Evolutionary conservation across 2,888 invertebrate species (phyloP).

Genomic region (Ptychoptera albimana): DNA sequence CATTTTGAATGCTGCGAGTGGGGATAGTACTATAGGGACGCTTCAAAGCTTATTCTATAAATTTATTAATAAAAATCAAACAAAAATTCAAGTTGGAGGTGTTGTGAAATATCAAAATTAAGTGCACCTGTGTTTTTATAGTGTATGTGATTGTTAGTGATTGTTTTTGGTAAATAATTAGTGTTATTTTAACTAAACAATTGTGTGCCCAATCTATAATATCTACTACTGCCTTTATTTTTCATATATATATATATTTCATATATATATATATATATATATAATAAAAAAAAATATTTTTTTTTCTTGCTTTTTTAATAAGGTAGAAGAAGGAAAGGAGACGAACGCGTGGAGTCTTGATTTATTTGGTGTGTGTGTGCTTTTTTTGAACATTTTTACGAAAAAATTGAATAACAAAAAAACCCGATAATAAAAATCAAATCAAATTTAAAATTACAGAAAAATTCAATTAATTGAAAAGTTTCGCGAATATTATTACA

Average conservation of each 20-base stretch:
- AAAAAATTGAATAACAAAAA: too few species aligned
- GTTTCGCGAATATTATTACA: neutral
- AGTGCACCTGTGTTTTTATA: neutral
- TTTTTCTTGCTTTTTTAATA: neutral
- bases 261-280: too few species aligned
- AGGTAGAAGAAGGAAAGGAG: conserved; percentile 5
- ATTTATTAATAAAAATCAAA: conserved; percentile 1
- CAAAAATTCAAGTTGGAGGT: neutral
- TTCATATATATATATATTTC: too few species aligned
- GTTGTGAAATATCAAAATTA: conserved; percentile 1
- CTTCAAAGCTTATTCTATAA: conserved; percentile 3
- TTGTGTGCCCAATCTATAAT: too few species aligned
- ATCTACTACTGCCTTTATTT: too few species aligned
- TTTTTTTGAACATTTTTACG: too few species aligned
- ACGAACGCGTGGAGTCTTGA: conserved; percentile 4
- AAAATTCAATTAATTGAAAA: neutral
- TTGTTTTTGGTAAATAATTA: neutral
- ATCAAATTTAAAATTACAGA: too few species aligned
- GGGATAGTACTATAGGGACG: conserved; percentile 4
- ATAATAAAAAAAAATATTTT: too few species aligned
- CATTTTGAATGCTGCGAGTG: conserved; percentile 5
- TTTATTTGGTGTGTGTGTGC: too few species aligned
- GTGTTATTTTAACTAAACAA: too few species aligned
- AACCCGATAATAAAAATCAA: too few species aligned
- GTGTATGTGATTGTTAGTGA: conserved; percentile 3